Percentiles rank a stretch among this genome's conserved stretches.
Conservation (phyloP, 2,888 invertebrate genomes). For the Caenorhabditis angaria region DNA sequence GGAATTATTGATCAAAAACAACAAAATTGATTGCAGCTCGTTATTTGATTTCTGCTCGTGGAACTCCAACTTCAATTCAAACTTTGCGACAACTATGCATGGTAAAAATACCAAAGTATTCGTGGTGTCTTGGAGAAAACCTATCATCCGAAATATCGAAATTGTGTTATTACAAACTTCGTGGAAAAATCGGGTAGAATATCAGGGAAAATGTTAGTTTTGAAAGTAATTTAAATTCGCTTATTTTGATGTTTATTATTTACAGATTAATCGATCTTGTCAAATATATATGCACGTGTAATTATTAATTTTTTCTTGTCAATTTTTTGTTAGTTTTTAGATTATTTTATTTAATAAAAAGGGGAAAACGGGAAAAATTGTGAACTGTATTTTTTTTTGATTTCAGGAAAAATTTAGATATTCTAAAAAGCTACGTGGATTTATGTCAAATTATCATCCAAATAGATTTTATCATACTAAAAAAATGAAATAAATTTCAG, state of each 20-base stretch:
- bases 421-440: too few relatives aligned
- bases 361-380: too few relatives aligned
- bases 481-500: too few relatives aligned
- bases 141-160: neutral
- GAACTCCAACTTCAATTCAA: neutral
- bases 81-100: neutral
- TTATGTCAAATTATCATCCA: too few relatives aligned
- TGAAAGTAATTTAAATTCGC: neutral
- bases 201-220: neutral
- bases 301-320: too few relatives aligned
- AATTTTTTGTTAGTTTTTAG: too few relatives aligned
- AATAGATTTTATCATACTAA: too few relatives aligned
- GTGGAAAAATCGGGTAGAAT: neutral
- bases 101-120: conserved; percentile 1
- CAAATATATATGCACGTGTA: too few relatives aligned
- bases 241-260: neutral
- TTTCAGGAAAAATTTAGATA: too few relatives aligned
- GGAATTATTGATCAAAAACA: neutral
- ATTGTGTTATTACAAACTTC: neutral
- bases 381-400: too few relatives aligned
- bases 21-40: neutral
- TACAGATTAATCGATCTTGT: neutral
- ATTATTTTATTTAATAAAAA: too few relatives aligned
- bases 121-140: conserved; percentile 5
- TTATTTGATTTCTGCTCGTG: conserved; percentile 1